phyloP scores from a whole-genome alignment of 2,797 vertebrate genomes.

The Rallus crepitans region DNA sequence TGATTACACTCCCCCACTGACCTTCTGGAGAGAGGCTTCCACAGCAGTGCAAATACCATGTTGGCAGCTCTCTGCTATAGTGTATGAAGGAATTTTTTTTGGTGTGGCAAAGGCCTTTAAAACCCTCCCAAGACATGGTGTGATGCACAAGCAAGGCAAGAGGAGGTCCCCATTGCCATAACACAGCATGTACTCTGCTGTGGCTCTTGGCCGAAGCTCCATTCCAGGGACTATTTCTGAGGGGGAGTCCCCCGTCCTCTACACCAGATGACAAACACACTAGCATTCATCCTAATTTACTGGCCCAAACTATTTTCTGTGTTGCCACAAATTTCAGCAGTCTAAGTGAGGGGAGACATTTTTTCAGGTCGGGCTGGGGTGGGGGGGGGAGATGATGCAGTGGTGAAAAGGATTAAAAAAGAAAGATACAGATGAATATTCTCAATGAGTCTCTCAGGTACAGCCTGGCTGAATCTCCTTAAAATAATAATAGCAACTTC shows the following conservation, averaged over 20 bases:
- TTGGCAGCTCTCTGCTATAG: constrained; percentile 5
- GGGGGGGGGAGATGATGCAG: not conserved
- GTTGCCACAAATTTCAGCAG: not conserved
- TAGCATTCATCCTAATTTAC: not conserved
- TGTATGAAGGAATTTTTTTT: constrained; percentile 4
- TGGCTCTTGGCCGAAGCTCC: not conserved
- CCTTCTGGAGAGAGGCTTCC: constrained; percentile 72
- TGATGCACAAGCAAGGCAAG: not conserved
- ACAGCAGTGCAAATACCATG: not conserved
- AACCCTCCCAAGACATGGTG: not conserved
- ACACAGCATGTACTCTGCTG: not conserved
- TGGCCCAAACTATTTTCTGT: not conserved
- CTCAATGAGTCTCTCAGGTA: not conserved
- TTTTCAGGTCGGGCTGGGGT: not conserved
- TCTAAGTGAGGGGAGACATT: not conserved
- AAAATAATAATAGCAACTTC: not conserved
- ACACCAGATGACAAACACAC: not conserved
- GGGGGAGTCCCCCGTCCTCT: not conserved
- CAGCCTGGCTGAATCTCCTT: not conserved
- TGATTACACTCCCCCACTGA: constrained; percentile 77
- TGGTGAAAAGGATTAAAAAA: not conserved
- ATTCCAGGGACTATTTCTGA: not conserved
- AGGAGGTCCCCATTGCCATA: not conserved
- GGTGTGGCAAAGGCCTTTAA: not conserved
- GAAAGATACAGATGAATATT: not conserved